phyloP scores from a whole-genome alignment of 2,888 invertebrate species.

The Platycheirus rosarum region DNA sequence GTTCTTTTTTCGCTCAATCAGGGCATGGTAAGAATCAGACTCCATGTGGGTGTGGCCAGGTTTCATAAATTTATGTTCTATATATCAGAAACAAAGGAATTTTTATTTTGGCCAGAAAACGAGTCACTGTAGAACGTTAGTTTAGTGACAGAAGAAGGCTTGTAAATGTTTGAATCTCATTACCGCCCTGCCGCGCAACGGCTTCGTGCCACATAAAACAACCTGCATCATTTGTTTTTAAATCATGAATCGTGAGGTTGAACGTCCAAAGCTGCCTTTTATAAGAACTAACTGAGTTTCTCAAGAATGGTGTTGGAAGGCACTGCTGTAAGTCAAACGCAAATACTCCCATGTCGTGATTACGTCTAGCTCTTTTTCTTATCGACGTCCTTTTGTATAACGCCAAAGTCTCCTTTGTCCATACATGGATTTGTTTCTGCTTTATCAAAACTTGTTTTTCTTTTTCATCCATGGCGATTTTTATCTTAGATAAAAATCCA shows the following conservation, averaged over 20 bases:
- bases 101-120: conserved; percentile 63
- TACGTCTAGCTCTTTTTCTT: conserved; percentile 6
- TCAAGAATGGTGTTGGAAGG: too few relatives aligned
- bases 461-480: conserved; percentile 1
- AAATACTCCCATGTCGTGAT: background rate
- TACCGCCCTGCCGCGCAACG: conserved; percentile 66
- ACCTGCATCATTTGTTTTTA: conserved; percentile 27
- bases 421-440: conserved; percentile 8
- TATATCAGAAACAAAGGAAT: conserved; percentile 41
- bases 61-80: conserved; percentile 43
- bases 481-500: conserved; percentile 16
- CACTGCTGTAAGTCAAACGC: too few relatives aligned
- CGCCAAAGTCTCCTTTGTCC: conserved; percentile 6
- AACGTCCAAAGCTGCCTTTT: too few relatives aligned
- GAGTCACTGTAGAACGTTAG: conserved; percentile 67
- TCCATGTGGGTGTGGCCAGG: conserved; percentile 63
- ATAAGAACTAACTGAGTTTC: conserved; percentile 52
- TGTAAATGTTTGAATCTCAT: conserved; percentile 59
- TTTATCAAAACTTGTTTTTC: background rate
- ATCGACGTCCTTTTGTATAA: too few relatives aligned
- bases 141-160: conserved; percentile 30
- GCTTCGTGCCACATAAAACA: conserved; percentile 72
- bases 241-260: conserved; percentile 55
- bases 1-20: conserved; percentile 54
- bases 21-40: conserved; percentile 55